Evolutionary conservation across 2,113 vertebrate genomes (phyloP), one percentile per base, ranked within the genome.

Genomic region (Gadus chalcogrammus): DNA sequence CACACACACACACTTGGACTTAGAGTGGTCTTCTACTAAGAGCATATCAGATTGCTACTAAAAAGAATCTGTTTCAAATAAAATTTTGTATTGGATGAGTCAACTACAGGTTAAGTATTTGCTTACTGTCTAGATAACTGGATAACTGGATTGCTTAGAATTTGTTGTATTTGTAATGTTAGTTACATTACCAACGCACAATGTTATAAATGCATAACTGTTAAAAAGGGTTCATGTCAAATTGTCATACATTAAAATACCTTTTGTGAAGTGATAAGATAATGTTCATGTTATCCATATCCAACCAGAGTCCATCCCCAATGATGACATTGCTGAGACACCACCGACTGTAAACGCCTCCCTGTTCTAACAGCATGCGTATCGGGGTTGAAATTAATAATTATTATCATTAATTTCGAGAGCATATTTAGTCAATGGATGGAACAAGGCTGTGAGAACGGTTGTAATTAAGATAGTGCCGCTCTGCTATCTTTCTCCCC

Each of bases 351-450:
- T 35, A 24, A 24, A 24, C 24, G 24, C 24, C 24, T 24, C 24
- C 52, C 17, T 20, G 22, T 42, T 42, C 52, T n/a, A 65, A 20
- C 64, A 65, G 11, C 1, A 20, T 4, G 17, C 27, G 55, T 35
- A 55, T 66, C 52, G 16, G 20, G 35, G 35, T 17, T 38, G 16
- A 72, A 28, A 61, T 24, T 24, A 24, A 24, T 24, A 24, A 24
- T 24, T 24, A 24, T 24, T 24, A 24, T 24, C 4, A 35, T 53
- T 71, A 15, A 38, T 61, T 64, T 77, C 20, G 65, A 61, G 63
- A 69, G 60, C 53, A 55, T 65, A 31, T 67, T 38, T 27, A n/a
- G 61, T 65, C 31, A 67, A 73, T 68, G 55, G 7, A 70, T 20
- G 65, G 38, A 20, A 58, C 63, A 69, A 72, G 73, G 74, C 42